These are phyloP conservation scores for Euwallacea similis DNA, from an alignment of 1,140 invertebrate species.

Conservation along the genomic window DNA sequence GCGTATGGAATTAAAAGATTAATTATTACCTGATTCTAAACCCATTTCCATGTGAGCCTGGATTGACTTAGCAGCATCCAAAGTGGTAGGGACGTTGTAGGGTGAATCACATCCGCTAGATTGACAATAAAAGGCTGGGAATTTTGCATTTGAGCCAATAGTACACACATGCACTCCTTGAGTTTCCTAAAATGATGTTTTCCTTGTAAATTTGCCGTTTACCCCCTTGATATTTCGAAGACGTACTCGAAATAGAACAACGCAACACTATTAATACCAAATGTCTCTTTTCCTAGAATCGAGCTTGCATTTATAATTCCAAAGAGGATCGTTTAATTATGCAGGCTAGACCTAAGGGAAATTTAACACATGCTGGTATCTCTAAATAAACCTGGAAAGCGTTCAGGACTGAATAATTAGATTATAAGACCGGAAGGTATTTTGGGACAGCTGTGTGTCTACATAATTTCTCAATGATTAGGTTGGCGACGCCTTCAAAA, in stretches of 20 bases:
- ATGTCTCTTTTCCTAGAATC: too few species aligned
- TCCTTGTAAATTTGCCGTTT: too few species aligned
- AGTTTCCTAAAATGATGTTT: conserved; percentile 72
- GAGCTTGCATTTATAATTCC: conserved; percentile 5
- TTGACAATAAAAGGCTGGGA: conserved; percentile 89
- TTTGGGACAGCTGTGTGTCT: neutral
- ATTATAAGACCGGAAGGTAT: neutral
- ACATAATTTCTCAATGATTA: neutral
- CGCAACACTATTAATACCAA: too few species aligned
- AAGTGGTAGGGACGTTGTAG: conserved; percentile 62
- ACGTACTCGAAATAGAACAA: too few species aligned
- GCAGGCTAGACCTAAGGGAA: neutral
- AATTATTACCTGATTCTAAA: conserved; percentile 64
- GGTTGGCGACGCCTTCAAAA: too few species aligned
- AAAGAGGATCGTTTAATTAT: conserved; percentile 5
- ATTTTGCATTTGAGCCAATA: conserved; percentile 64
- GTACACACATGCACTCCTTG: conserved; percentile 89
- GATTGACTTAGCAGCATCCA: conserved; percentile 75
- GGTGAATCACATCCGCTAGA: conserved; percentile 72
- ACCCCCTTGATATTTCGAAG: too few species aligned
- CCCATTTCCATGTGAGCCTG: conserved; percentile 60
- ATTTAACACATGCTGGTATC: neutral
- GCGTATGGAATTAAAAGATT: neutral
- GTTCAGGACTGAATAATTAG: neutral
- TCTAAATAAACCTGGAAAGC: neutral